Conservation (phyloP, 2,888 invertebrate species). For the Aplocera efformata region DNA sequence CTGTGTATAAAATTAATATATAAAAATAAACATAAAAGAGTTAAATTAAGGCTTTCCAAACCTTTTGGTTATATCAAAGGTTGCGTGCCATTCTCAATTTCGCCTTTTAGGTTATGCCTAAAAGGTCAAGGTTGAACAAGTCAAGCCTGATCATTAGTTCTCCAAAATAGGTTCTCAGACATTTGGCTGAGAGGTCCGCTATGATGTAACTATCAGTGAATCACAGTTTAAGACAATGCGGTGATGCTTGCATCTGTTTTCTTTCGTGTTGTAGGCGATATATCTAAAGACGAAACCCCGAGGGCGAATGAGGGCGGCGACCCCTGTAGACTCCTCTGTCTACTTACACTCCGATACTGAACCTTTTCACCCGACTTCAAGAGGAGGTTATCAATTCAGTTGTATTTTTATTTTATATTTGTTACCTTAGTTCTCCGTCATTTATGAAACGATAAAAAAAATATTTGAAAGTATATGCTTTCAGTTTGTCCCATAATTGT, state of each 20-base stretch:
- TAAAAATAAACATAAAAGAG: conserved; percentile 9
- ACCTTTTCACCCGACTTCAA: too few relatives aligned
- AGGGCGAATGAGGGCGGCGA: conserved; percentile 34
- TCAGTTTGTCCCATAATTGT: too few relatives aligned
- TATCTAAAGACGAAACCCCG: conserved; percentile 39
- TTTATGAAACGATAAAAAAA: too few relatives aligned
- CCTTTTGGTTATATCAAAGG: conserved; percentile 19
- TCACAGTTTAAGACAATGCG: conserved; percentile 24
- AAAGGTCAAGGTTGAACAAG: conserved; percentile 25
- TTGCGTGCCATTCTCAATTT: conserved; percentile 15
- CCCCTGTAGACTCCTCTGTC: conserved; percentile 38
- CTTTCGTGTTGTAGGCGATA: conserved; percentile 32
- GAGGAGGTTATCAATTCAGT: too few relatives aligned
- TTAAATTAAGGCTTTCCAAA: conserved; percentile 1
- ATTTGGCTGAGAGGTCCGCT: conserved; percentile 25
- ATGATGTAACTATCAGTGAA: conserved; percentile 28
- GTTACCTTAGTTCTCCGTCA: too few relatives aligned
- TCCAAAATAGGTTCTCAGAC: conserved; percentile 11
- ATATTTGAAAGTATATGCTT: too few relatives aligned
- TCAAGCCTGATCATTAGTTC: conserved; percentile 18
- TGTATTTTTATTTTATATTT: too few relatives aligned
- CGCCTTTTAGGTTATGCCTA: conserved; percentile 22
- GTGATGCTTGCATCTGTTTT: conserved; percentile 18
- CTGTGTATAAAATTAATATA: background rate
- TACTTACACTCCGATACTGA: conserved; percentile 26